Evolutionary conservation across 2,797 vertebrate genomes (phyloP).

Genomic region (Karalla daura): DNA sequence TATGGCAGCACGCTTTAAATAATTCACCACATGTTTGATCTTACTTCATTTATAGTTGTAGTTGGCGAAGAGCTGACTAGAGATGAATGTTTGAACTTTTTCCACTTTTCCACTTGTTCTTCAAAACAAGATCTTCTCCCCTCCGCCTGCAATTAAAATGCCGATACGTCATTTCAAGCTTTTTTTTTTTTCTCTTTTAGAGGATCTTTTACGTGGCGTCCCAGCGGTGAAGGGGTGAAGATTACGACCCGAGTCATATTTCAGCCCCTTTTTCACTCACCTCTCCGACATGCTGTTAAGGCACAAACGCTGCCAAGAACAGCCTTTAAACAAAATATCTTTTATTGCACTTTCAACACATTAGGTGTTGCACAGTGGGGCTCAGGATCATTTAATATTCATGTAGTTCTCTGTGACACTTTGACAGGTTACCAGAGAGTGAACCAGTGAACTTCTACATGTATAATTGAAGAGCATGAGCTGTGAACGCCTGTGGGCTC

Average conservation of each 20-base stretch:
- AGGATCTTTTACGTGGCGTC: too few relatives aligned
- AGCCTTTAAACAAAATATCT: neutral
- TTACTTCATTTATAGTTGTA: neutral
- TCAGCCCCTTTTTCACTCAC: neutral
- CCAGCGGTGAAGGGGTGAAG: neutral
- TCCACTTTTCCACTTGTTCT: neutral
- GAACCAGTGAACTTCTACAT: too few relatives aligned
- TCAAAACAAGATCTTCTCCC: neutral
- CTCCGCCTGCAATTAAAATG: neutral
- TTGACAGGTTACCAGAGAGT: too few relatives aligned
- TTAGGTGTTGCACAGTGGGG: too few relatives aligned
- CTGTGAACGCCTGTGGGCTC: too few relatives aligned
- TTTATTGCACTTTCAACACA: neutral
- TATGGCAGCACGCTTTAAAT: neutral
- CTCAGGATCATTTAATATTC: too few relatives aligned
- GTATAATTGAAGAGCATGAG: too few relatives aligned
- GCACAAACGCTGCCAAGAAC: too few relatives aligned
- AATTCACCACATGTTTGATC: neutral
- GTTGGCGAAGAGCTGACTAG: neutral
- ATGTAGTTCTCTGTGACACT: too few relatives aligned
- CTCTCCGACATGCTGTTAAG: neutral
- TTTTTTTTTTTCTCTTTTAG: neutral
- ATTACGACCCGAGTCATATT: too few relatives aligned
- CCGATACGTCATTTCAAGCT: neutral
- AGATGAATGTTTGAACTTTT: neutral